These are phyloP conservation scores for Lasioglossum leucozonium DNA, from an alignment of 2,888 invertebrate genomes.

Conservation along the genomic window DNA sequence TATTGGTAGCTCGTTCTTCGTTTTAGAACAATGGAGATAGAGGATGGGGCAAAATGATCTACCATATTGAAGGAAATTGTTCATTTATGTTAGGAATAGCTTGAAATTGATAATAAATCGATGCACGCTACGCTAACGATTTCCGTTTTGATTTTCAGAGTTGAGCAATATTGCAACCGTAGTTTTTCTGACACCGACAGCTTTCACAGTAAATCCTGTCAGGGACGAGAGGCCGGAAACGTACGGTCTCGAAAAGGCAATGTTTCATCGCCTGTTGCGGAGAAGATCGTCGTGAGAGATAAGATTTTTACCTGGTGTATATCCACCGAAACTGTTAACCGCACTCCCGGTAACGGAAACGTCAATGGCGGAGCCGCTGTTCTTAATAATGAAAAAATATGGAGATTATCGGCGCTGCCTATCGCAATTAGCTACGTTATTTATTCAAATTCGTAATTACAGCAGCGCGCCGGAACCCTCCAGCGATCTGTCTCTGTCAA, in stretches of 20 bases:
- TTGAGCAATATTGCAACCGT: background rate
- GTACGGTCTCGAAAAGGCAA: constrained; percentile 37
- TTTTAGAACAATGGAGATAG: background rate
- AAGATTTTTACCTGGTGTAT: constrained; percentile 51
- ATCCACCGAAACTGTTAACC: constrained; percentile 52
- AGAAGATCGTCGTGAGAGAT: constrained; percentile 34
- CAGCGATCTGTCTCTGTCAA: constrained; percentile 3
- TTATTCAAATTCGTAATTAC: constrained; percentile 34
- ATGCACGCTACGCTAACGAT: background rate
- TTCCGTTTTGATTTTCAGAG: background rate
- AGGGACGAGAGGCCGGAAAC: constrained; percentile 18
- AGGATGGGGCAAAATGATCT: background rate
- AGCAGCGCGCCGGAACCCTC: constrained; percentile 8
- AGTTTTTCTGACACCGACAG: background rate
- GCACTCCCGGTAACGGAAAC: constrained; percentile 33
- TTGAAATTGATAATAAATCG: background rate
- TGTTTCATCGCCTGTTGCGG: constrained; percentile 55
- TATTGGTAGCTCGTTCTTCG: too few relatives aligned
- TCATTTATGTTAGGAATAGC: background rate
- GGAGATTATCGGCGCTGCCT: constrained; percentile 42
- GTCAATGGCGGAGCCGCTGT: constrained; percentile 47
- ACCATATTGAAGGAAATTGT: background rate
- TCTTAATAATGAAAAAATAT: constrained; percentile 51
- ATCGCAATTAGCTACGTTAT: constrained; percentile 50
- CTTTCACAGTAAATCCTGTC: constrained; percentile 3